Base-by-base conservation (phyloP, 1,140 invertebrate species). In the Monochamus saltuarius region DNA sequence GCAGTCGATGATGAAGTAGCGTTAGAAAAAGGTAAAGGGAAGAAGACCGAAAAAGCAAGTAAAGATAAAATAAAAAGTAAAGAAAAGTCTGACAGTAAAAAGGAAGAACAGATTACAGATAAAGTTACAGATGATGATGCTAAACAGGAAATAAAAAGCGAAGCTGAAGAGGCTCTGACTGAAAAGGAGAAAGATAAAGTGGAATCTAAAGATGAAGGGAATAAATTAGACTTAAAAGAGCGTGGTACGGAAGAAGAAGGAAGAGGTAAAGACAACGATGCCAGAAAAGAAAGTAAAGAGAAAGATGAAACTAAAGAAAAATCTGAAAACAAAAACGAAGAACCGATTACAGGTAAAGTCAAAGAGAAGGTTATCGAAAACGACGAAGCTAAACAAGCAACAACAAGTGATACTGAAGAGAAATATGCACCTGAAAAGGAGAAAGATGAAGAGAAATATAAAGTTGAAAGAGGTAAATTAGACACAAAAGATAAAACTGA, bases 401-500 rank as follows among this genome's bases (percentile, higher is more conserved):
- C 6, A 29, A 2, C 2, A 29, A 29, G 22, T 29, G 22, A 29
- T 3, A 6, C 6, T 29, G 6, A 29, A 29, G 22, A 29, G 22
- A 29, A 29, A 6, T 29, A 2, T 3, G 22, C 2, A 29, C 6
- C 22, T 29, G 6, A 29, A 29, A 29, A 29, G 22, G 22, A 29
- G 22, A 6, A 29, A n/a, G n/a, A 29, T 29, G 2, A 29, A 29
- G 22, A n/a, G n/a, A n/a, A n/a, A n/a, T n/a, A n/a, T n/a, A n/a
- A n/a, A n/a, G n/a, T n/a, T n/a, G 11, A 45, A 14, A 38, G 8
- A n/a, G 14, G 8, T 10, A 54, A n/a, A 43, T 43, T 43, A 58
- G 45, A 45, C n/a, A 49, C 13, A 16, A 36, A 60, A 35, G 50
- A 38, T 13, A 49, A 43, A 46, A 13, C n/a, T 13, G 13, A 7